Evolutionary conservation across 2,888 invertebrate genomes (phyloP).

Genomic region (Eristalinus sepulchralis): DNA sequence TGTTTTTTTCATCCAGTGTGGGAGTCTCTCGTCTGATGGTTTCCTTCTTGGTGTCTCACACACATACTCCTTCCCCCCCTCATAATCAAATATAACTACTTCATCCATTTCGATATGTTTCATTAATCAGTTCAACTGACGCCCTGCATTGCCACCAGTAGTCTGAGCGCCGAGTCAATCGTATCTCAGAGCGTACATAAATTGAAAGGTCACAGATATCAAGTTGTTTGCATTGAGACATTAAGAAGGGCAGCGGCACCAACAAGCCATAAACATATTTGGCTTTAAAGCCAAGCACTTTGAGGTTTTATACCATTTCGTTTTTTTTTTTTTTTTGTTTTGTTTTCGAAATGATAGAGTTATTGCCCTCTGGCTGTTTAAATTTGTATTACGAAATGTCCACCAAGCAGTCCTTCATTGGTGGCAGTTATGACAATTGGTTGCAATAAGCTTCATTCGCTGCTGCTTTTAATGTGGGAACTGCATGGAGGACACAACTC

Average conservation of each 20-base stretch:
- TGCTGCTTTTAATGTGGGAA: slow-evolving; percentile 17
- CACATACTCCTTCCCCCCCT: neutral
- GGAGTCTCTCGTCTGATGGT: neutral
- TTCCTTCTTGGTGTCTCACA: neutral
- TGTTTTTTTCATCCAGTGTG: neutral
- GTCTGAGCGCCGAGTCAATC: neutral
- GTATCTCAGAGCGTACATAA: neutral
- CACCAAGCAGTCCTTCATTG: slow-evolving; percentile 14
- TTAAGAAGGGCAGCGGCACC: slow-evolving; percentile 25
- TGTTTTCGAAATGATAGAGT: neutral
- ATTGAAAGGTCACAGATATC: slow-evolving; percentile 31
- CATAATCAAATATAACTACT: neutral
- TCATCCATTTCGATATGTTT: neutral
- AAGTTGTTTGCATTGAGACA: slow-evolving; percentile 37
- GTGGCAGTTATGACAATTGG: slow-evolving; percentile 32
- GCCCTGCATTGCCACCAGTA: slow-evolving; percentile 1
- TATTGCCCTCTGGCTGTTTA: slow-evolving; percentile 25
- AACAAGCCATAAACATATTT: neutral
- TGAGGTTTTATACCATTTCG: neutral
- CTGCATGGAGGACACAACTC: neutral
- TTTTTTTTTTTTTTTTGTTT: neutral
- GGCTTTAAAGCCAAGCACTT: neutral
- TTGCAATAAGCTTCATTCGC: slow-evolving; percentile 25
- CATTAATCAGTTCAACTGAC: neutral
- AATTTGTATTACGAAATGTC: slow-evolving; percentile 3